Base-by-base conservation (phyloP, 2,113 vertebrate genomes). In the Mesitornis unicolor region DNA sequence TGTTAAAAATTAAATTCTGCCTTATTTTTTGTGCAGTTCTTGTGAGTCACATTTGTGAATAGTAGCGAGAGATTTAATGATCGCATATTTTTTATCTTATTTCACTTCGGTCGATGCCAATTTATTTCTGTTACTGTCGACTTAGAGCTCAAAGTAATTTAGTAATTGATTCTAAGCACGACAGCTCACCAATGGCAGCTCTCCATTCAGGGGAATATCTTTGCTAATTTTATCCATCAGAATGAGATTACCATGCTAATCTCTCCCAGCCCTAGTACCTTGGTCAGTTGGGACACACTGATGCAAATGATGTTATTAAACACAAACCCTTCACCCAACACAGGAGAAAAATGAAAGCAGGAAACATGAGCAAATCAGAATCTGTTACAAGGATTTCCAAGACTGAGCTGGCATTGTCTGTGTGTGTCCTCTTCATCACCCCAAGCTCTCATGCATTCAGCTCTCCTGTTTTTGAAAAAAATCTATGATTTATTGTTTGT, bases 171-270 rank as follows among this genome's bases (percentile, higher is more conserved):
- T 99, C 99, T 98, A 99, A 99, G 98, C 98, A 98, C 98, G 98
- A 98, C 98, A 97, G 98, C 98, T 98, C 97, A 96, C 98, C 97
- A 99, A 98, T 99, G 98, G 98, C 98, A 98, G 98, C 97, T 98
- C 97, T 98, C 98, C 98, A 98, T 99, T 98, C 98, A 98, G 98
- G 99, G 99, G 98, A 99, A 99, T 99, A 99, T 99, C 99, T 99
- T 99, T 99, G 99, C 99, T 99, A 99, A 99, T 99, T 99, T 99
- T 98, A 99, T 99, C 98, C 99, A 98, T 98, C 97, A 98, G 98
- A 99, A 99, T 99, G 98, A 99, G 99, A 99, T 99, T 99, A 99
- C 98, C 99, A 99, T 99, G 99, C 98, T 99, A 99, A 99, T 99
- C 98, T 98, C 95, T 96, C 97, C 94, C 95, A 97, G 97, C 98